Percentiles rank a stretch among this genome's conserved stretches.
These are phyloP conservation scores for Megalurothrips usitatus DNA, from an alignment of 2,888 invertebrate species.

Conservation along the genomic window DNA sequence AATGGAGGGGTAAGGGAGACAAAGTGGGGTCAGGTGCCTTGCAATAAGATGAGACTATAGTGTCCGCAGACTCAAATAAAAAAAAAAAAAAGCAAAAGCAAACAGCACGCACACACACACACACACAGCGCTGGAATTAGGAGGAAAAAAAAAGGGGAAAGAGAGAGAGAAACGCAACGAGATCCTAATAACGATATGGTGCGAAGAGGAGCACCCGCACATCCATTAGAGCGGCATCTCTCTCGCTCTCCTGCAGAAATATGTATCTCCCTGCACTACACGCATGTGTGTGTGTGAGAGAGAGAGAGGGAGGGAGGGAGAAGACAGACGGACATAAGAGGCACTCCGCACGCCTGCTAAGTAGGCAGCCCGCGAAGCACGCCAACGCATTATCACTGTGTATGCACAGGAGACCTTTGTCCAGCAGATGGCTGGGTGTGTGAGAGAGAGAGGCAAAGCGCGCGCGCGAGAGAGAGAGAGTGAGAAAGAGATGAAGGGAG, in stretches of 20 bases:
- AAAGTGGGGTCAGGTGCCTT: background rate
- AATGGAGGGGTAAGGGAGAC: background rate
- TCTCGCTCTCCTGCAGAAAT: background rate
- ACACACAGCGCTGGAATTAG: too few species aligned
- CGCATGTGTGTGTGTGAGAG: too few species aligned
- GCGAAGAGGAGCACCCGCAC: background rate
- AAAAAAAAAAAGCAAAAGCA: background rate
- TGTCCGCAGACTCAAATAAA: background rate
- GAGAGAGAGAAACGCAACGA: background rate
- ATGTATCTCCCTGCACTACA: too few species aligned
- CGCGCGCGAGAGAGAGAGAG: background rate
- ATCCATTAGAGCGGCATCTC: background rate
- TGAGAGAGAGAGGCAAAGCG: background rate
- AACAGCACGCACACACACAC: too few species aligned
- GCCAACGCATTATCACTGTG: background rate
- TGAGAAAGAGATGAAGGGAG: background rate
- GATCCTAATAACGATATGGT: background rate
- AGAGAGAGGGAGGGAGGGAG: too few species aligned
- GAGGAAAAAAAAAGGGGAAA: too few species aligned
- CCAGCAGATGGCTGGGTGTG: background rate
- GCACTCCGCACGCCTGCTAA: background rate
- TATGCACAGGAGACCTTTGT: slow-evolving; percentile 18
- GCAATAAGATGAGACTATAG: background rate
- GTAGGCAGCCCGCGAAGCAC: background rate
- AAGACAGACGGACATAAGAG: too few species aligned